Base-by-base conservation (phyloP, 2,797 vertebrate species). In the Neosilurus hyrtlii region DNA sequence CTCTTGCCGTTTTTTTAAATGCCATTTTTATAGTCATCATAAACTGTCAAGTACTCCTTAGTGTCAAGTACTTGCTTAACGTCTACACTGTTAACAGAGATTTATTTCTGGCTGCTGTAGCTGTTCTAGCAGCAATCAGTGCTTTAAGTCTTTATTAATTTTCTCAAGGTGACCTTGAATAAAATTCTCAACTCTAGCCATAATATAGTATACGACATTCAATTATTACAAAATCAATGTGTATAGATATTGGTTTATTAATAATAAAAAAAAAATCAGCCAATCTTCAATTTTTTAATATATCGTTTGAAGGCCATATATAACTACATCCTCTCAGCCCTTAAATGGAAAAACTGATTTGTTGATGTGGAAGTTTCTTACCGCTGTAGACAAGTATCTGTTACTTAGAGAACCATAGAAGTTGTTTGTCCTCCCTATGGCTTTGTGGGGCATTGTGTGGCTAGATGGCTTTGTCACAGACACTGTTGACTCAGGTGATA, bases 391-490 rank as follows among this genome's bases (percentile, higher is more conserved):
- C 9, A 76, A 71, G 68, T 93, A 95, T 94, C 95, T 97, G 84
- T 80, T 89, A 51, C 73, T 77, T 62, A 86, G 67, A n/a, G 89
- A 62, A 88, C 89, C 95, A 89, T 91, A 97, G 89, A 95, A 96
- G 94, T 89, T 90, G 15, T 93, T 91, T 3, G 88, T 87, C 90
- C 96, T 97, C 82, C 95, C 92, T 0, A 91, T 91, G 89, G 97
- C 92, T 0, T 94, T 96, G 0, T 94, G 94, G 20, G 95, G 90
- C 2, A 96, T 95, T 51, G 96, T 92, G 83, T 94, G 91, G 82
- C 91, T 94, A 84, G 97, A 94, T 14, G 96, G 92, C 84, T 95
- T 96, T 89, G 96, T 94, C 63, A 94, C 95, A 79, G 96, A 95
- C 59, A 92, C 94, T 83, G 96, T 90, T 51, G 96, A 76, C 22